Evolutionary conservation across 2,113 vertebrate species (phyloP), one percentile per base, ranked within the genome.

Genomic region (Lonchura striata): DNA sequence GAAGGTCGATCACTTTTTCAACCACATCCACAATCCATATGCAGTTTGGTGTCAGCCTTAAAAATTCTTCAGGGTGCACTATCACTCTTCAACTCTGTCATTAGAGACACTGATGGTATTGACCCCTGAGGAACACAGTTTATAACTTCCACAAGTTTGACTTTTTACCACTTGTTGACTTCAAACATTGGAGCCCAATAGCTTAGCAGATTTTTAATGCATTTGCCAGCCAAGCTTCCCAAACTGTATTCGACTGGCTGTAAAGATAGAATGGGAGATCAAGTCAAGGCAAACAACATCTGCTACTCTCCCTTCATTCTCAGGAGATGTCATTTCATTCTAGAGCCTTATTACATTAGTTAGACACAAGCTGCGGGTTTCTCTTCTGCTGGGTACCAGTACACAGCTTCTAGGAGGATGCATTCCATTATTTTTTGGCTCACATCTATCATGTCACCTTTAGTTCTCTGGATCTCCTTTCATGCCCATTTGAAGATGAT

Each of bases 11-110:
- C 21, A 18, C 7, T 42, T 11, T 75, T 76, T 13, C 30, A 76
- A 8, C 42, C 0, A 2, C 12, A 75, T 12, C 8, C 1, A 30
- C 8, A 54, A 10, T 41, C 44, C 20, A 15, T 42, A 22, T 1
- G 3, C 5, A 28, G 13, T 57, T 86, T 12, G 11, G 7, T 47
- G 19, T 31, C 37, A 68, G 15, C 21, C 30, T 30, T 31, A 64
- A 68, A 49, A 59, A 18, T 12, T 24, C 7, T 46, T 70, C 22
- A 75, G 5, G 3, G 4, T 24, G 4, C 8, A 27, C 13, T 17
- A 3, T n/a, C n/a, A n/a, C n/a, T n/a, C n/a, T n/a, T n/a, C n/a
- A n/a, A n/a, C n/a, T n/a, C n/a, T n/a, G n/a, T 80, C 42, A 17
- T 22, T 35, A 66, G 63, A 82, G 52, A 44, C 21, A 49, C 49